A percentile compares a stretch with the other conserved stretches of the same genome.
Evolutionary conservation across 2,888 invertebrate species (phyloP).

Genomic region (Drosophila yooni): DNA sequence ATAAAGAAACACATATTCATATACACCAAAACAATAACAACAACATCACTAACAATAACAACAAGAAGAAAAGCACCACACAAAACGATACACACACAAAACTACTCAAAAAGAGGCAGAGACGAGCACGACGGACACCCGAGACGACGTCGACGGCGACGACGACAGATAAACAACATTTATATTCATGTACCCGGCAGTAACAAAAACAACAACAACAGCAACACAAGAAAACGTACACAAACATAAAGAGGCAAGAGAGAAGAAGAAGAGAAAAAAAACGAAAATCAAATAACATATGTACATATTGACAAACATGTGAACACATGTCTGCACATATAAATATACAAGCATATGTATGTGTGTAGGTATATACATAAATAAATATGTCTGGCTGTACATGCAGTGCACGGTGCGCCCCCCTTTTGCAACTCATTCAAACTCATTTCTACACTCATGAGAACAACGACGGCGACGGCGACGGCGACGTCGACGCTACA

Average conservation of each 20-base stretch:
- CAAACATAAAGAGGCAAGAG: slow-evolving; percentile 50
- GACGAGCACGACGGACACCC: slow-evolving; percentile 56
- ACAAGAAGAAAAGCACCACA: slow-evolving; percentile 41
- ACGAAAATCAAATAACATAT: slow-evolving; percentile 76
- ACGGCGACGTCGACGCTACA: slow-evolving; percentile 15
- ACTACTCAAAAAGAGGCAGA: slow-evolving; percentile 66
- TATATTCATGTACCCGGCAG: slow-evolving; percentile 77
- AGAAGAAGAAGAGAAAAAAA: slow-evolving; percentile 66
- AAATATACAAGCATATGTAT: slow-evolving; percentile 12
- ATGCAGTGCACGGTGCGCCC: slow-evolving; percentile 42
- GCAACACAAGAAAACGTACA: slow-evolving; percentile 44
- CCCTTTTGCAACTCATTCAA: slow-evolving; percentile 64
- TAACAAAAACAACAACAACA: slow-evolving; percentile 54
- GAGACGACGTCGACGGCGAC: slow-evolving; percentile 41
- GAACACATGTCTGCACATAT: slow-evolving; percentile 39
- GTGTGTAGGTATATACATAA: slow-evolving; percentile 3
- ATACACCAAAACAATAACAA: slow-evolving; percentile 48
- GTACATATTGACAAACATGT: slow-evolving; percentile 76
- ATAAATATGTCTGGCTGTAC: slow-evolving; percentile 28
- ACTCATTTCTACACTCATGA: slow-evolving; percentile 71
- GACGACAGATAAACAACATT: slow-evolving; percentile 76
- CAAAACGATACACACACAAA: slow-evolving; percentile 61
- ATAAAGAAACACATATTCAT: slow-evolving; percentile 74
- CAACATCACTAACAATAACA: slow-evolving; percentile 40
- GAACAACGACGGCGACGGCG: slow-evolving; percentile 37